phyloP scores from a whole-genome alignment of 1,140 invertebrate genomes.

The Aplysia californica region DNA sequence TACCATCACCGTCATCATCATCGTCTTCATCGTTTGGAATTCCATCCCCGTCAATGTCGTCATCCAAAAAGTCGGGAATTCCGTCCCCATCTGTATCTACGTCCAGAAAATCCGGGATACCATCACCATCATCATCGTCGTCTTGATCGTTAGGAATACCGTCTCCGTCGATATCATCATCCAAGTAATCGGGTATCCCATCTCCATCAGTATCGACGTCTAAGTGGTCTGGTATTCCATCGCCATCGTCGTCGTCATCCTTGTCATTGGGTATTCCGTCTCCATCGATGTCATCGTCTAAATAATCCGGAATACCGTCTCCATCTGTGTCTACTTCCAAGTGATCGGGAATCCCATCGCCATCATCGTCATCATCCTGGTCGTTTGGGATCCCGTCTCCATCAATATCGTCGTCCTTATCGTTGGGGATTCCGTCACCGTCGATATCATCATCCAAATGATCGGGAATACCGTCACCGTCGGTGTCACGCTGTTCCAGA shows the following conservation, averaged over 20 bases:
- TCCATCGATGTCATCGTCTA: constrained; percentile 44
- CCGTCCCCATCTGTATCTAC: constrained; percentile 53
- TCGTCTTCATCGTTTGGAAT: constrained; percentile 50
- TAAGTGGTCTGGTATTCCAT: constrained; percentile 56
- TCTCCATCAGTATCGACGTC: constrained; percentile 51
- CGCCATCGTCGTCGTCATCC: constrained; percentile 53
- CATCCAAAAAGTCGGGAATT: constrained; percentile 53
- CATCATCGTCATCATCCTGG: constrained; percentile 46
- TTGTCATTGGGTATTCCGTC: constrained; percentile 54
- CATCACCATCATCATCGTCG: constrained; percentile 53
- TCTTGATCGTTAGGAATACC: constrained; percentile 57
- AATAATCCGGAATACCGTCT: constrained; percentile 47
- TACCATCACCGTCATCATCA: constrained; percentile 54
- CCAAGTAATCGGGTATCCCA: constrained; percentile 55
- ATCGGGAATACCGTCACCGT: constrained; percentile 57
- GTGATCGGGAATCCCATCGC: constrained; percentile 52
- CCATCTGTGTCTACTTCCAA: constrained; percentile 49
- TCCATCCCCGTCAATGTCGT: constrained; percentile 51
- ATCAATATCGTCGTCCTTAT: constrained; percentile 55
- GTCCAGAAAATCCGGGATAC: constrained; percentile 49
- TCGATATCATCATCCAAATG: constrained; percentile 42
- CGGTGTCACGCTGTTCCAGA: constrained; percentile 53
- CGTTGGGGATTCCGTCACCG: constrained; percentile 54
- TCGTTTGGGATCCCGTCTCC: constrained; percentile 57
- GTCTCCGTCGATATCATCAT: constrained; percentile 57